phyloP scores from a whole-genome alignment of 2,113 vertebrate genomes.

The Pollachius pollachius region DNA sequence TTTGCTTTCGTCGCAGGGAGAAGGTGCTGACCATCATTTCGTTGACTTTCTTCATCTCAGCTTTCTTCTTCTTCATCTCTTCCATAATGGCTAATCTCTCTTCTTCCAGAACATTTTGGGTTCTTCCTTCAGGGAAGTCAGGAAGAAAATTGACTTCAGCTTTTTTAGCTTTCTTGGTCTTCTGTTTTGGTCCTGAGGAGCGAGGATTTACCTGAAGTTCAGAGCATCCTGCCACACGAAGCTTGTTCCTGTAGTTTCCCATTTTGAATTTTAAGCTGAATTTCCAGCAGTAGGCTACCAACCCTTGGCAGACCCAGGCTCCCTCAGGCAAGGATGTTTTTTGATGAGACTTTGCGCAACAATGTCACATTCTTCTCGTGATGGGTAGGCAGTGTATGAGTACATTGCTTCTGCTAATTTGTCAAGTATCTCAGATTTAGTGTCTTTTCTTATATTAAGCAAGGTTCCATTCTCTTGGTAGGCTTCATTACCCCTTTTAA shows the following conservation, averaged over 20 bases:
- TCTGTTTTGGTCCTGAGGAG: background rate
- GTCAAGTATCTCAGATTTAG: background rate
- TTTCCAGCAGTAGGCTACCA: conserved; percentile 2
- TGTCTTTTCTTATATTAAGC: conserved; percentile 1
- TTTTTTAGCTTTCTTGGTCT: background rate
- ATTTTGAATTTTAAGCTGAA: conserved; percentile 2
- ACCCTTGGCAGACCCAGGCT: background rate
- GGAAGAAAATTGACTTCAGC: background rate
- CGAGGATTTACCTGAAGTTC: background rate
- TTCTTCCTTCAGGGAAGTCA: background rate
- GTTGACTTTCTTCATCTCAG: background rate
- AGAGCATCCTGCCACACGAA: background rate
- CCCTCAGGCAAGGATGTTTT: background rate
- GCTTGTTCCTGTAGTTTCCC: background rate
- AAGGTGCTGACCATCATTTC: background rate
- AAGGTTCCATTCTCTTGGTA: background rate
- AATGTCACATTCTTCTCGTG: background rate
- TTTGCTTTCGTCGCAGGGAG: background rate
- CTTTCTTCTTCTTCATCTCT: conserved; percentile 1
- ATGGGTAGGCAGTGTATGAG: background rate
- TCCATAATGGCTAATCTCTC: background rate
- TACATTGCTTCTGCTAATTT: background rate
- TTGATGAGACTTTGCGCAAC: conserved; percentile 2
- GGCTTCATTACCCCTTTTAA: background rate
- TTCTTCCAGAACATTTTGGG: background rate